Base-by-base conservation (phyloP, 2,888 invertebrate species). In the Drosophila borealis region DNA sequence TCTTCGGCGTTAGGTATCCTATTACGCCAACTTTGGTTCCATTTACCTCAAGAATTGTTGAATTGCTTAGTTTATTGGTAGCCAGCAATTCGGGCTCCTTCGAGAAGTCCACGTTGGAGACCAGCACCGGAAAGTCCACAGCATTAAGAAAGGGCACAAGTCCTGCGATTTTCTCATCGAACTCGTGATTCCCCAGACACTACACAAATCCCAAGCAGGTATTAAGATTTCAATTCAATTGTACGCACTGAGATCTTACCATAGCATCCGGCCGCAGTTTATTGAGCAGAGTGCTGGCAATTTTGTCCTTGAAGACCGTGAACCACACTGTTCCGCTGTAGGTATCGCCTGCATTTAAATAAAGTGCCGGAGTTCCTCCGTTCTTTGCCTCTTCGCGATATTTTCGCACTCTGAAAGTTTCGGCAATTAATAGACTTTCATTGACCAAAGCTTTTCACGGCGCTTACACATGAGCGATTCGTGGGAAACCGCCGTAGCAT, bases 161-260 rank as follows among this genome's bases (percentile, higher is more conserved):
- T 5, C 96, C 97, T 1, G 93, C 92, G 0, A 96, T 93, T 2
- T 96, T 96, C 69, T 96, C 94, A 92, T 98, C 98, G 88, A 98
- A 97, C 92, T 98, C 98, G 91, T 98, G 98, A 90, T 98, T 98
- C 25, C 98, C 98, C 70, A 98, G 93, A 13, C 96, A 96, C 98
- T 98, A 25, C 8, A 79, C 36, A 19, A 17, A 4, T 4, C 8
- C 0, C 6, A 13, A 19, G 0, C 13, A 17, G 4, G 4, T n/a
- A 17, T n/a, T 3, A n/a, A 34, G 4, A 9, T 17, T 9, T 0
- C n/a, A 5, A 9, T 17, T 1, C 19, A 13, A 8, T 11, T 2
- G 11, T 5, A 5, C 5, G 5, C 4, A 5, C 1, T 1, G 4
- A 2, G 9, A 21, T 64, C 86, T 95, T 93, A 97, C 97, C 93